A percentile compares a stretch with the other conserved stretches of the same genome.
These are phyloP conservation scores for Lagorchestes hirsutus DNA, from an alignment of 2,797 vertebrate genomes.

Conservation along the genomic window DNA sequence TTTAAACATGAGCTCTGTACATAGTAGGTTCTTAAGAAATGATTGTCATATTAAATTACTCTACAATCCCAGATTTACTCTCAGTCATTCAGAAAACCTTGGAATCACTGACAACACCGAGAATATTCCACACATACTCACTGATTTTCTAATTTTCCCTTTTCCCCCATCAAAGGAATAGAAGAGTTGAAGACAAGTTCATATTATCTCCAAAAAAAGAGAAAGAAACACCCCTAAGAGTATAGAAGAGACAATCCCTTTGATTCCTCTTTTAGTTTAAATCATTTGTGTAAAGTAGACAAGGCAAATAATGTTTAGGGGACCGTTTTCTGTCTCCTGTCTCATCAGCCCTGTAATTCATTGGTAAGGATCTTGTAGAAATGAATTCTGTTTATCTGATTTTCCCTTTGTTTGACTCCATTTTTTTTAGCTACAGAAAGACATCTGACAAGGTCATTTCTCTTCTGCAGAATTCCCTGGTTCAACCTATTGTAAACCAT, in stretches of 20 bases:
- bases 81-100: not conserved
- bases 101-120: not conserved
- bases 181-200: not conserved
- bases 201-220: not conserved
- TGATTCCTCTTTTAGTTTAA: not conserved
- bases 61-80: not conserved
- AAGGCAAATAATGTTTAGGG: not conserved
- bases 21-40: not conserved
- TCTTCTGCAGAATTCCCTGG: constrained; percentile 29
- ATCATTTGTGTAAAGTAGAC: not conserved
- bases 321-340: not conserved
- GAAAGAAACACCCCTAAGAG: not conserved
- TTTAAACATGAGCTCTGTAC: not conserved
- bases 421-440: constrained; percentile 39
- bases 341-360: not conserved
- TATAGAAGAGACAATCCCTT: not conserved
- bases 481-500: constrained; percentile 50
- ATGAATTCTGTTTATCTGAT: not conserved
- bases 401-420: not conserved
- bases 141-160: not conserved
- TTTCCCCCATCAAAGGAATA: not conserved
- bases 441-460: constrained; percentile 9
- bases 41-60: not conserved
- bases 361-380: not conserved
- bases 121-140: not conserved